Evolutionary conservation across 2,888 invertebrate genomes (phyloP).

Genomic region (Andrena marginata): DNA sequence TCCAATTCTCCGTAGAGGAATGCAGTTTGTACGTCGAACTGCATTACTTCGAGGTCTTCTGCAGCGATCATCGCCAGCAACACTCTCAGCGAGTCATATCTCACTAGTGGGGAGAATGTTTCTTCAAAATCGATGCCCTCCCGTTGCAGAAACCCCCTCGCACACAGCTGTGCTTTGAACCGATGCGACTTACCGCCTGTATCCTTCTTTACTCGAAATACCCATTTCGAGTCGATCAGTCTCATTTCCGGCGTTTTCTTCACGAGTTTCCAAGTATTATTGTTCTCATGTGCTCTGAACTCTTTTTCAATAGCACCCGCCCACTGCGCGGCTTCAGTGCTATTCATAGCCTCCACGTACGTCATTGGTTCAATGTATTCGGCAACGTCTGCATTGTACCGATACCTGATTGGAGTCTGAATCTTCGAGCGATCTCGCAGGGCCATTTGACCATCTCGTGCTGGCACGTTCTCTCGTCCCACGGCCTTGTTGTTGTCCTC

Average conservation of each 20-base stretch:
- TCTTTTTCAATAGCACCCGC: neutral
- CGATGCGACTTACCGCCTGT: neutral
- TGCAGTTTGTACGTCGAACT: too few species aligned
- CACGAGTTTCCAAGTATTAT: neutral
- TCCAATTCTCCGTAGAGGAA: neutral
- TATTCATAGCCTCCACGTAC: neutral
- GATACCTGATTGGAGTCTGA: too few species aligned
- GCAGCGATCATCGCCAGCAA: neutral
- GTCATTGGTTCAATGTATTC: too few species aligned
- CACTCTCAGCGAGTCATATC: neutral
- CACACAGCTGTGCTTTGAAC: neutral
- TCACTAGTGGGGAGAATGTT: neutral
- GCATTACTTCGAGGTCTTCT: too few species aligned
- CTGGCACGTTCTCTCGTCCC: too few species aligned
- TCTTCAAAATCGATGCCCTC: neutral
- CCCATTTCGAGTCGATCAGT: neutral
- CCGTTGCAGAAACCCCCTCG: neutral
- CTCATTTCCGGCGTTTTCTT: neutral
- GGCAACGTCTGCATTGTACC: too few species aligned
- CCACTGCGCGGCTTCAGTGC: neutral
- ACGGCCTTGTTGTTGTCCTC: too few species aligned
- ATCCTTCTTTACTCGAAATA: neutral
- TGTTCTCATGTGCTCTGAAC: neutral
- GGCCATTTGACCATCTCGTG: too few species aligned
- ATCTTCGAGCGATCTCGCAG: too few species aligned